Percentiles rank a stretch among this genome's conserved stretches.
Conservation (phyloP, 2,113 vertebrate genomes). For the Chloropsis cyanopogon region DNA sequence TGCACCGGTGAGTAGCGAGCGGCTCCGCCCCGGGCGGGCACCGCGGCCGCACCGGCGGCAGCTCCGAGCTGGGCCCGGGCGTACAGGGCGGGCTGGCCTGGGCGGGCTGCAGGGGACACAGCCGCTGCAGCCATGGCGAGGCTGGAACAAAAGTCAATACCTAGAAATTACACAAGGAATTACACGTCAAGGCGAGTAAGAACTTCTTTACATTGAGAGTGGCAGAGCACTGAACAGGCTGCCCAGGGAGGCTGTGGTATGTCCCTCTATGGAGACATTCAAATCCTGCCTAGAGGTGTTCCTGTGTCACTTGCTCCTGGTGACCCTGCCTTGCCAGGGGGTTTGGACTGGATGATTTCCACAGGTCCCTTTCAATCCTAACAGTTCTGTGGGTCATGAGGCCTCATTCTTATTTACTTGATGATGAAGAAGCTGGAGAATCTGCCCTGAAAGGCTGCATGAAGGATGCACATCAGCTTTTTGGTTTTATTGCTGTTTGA, state of each 20-base stretch:
- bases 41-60: not conserved
- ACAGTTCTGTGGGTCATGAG: not conserved
- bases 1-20: conserved; percentile 84
- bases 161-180: no score
- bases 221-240: not conserved
- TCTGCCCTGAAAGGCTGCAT: accelerated
- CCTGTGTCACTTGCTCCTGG: not conserved
- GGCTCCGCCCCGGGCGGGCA: accelerated
- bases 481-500: not conserved
- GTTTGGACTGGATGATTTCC: not conserved
- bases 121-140: not conserved
- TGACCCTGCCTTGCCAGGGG: not conserved
- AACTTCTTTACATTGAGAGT: not conserved
- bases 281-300: not conserved
- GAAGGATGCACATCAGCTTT: not conserved
- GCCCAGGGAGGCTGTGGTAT: no score
- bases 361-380: not conserved
- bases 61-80: not conserved
- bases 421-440: not conserved
- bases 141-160: not conserved
- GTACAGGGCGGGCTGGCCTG: accelerated
- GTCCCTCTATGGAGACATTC: no score
- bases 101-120: accelerated
- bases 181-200: no score
- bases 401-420: not conserved